phyloP scores from a whole-genome alignment of 2,888 invertebrate species.

The Ochlodes sylvanus region DNA sequence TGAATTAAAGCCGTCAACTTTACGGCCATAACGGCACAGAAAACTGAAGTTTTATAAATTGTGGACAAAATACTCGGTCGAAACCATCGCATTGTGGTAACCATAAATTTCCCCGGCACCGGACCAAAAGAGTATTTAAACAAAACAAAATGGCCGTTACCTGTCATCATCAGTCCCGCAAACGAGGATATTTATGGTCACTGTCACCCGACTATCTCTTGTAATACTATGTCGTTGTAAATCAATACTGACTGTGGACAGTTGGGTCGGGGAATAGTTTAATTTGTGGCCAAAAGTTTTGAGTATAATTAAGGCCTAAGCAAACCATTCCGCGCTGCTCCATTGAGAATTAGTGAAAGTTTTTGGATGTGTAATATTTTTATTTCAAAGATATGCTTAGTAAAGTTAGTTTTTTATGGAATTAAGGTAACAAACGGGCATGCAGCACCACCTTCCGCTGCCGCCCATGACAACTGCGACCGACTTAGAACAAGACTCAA shows the following conservation, averaged over 20 bases:
- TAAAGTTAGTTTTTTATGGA: no score
- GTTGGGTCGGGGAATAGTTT: slow-evolving; percentile 21
- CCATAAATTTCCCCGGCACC: slow-evolving; percentile 26
- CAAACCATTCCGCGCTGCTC: no score
- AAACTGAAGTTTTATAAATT: slow-evolving; percentile 25
- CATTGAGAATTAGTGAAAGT: no score
- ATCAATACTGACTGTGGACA: slow-evolving; percentile 48
- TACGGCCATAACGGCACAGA: slow-evolving; percentile 15
- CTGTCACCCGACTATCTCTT: slow-evolving; percentile 46
- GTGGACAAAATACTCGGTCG: slow-evolving; percentile 27
- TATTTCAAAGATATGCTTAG: no score
- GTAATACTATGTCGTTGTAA: slow-evolving; percentile 58
- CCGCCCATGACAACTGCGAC: no score
- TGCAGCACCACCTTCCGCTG: no score
- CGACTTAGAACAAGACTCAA: no score
- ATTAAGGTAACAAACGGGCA: no score
- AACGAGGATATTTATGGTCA: slow-evolving; percentile 60
- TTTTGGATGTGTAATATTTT: no score
- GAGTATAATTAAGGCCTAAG: not conserved
- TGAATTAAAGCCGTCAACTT: slow-evolving; percentile 29
- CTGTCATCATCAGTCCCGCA: slow-evolving; percentile 62
- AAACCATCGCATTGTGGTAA: slow-evolving; percentile 19
- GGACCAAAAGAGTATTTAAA: slow-evolving; percentile 46
- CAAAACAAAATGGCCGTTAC: slow-evolving; percentile 56
- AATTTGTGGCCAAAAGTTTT: slow-evolving; percentile 21